phyloP scores from a whole-genome alignment of 2,888 invertebrate species.

The Oligia strigilis region DNA sequence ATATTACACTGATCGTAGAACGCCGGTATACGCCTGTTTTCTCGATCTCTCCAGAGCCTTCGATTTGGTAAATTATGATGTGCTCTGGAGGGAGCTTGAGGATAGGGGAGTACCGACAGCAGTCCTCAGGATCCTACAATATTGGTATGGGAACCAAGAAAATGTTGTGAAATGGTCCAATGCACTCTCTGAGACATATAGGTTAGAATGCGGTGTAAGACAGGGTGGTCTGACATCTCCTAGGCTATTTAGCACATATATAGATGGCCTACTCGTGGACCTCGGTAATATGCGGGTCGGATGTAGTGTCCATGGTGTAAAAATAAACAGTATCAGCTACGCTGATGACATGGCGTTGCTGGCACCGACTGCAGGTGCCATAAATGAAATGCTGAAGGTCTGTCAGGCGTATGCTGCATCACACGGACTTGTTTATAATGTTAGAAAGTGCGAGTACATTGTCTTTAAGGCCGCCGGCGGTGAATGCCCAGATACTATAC shows the following conservation, averaged over 20 bases:
- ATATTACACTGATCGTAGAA: not conserved
- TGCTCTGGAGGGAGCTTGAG: not conserved
- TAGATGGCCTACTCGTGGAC: not conserved
- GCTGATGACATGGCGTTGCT: too few relatives aligned
- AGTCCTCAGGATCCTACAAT: not conserved
- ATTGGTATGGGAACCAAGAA: not conserved
- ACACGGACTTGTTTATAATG: too few relatives aligned
- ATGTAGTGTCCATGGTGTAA: too few relatives aligned
- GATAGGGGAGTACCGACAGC: not conserved
- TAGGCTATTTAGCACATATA: not conserved
- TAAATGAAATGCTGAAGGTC: too few relatives aligned
- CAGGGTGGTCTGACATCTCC: not conserved
- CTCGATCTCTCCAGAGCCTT: conserved; percentile 3
- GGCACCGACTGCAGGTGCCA: too few relatives aligned
- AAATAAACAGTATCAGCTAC: not conserved
- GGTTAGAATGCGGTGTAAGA: not conserved
- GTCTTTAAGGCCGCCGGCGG: too few relatives aligned
- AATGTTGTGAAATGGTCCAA: not conserved
- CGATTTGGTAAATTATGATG: not conserved
- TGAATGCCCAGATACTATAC: too few relatives aligned
- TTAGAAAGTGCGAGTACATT: too few relatives aligned
- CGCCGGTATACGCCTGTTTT: not conserved
- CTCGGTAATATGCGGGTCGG: not conserved
- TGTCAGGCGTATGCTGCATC: too few relatives aligned
- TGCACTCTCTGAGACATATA: not conserved